These are phyloP conservation scores for Andricus quercusramuli DNA, from an alignment of 2,888 invertebrate genomes.

Conservation along the genomic window DNA sequence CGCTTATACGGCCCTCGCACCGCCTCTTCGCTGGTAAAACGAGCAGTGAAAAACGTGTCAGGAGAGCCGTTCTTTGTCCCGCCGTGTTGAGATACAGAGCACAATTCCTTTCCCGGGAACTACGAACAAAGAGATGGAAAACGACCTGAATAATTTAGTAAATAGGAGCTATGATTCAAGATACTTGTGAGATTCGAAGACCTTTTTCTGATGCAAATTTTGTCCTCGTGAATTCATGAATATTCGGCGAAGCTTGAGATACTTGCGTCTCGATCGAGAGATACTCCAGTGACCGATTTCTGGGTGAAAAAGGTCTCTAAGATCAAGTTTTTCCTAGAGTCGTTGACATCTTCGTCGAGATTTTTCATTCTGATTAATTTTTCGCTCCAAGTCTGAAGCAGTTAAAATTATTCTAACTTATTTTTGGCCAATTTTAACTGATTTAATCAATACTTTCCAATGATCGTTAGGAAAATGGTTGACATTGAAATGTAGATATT, in stretches of 20 bases:
- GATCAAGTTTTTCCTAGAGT: neutral
- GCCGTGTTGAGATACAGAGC: neutral
- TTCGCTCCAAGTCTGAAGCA: too few relatives aligned
- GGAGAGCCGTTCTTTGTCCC: slow-evolving; percentile 17
- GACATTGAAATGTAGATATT: too few relatives aligned
- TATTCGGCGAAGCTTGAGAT: slow-evolving; percentile 13
- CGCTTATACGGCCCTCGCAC: neutral
- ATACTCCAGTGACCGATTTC: neutral
- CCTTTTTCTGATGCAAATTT: neutral
- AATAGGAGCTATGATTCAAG: slow-evolving; percentile 22
- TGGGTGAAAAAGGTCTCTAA: neutral
- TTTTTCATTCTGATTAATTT: too few relatives aligned
- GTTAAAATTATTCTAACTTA: too few relatives aligned
- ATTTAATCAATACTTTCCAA: too few relatives aligned
- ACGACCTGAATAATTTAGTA: slow-evolving; percentile 10
- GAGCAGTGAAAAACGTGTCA: slow-evolving; percentile 20
- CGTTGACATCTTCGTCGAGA: too few relatives aligned
- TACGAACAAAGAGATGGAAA: slow-evolving; percentile 4
- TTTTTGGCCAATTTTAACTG: too few relatives aligned
- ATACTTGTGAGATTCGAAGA: slow-evolving; percentile 2
- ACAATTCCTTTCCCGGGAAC: neutral
- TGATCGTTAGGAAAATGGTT: too few relatives aligned
- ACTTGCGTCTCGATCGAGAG: neutral
- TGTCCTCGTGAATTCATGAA: neutral
- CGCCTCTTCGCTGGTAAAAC: slow-evolving; percentile 6